Base-by-base conservation (phyloP, 2,888 invertebrate genomes). In the Charanyca ferruginea region DNA sequence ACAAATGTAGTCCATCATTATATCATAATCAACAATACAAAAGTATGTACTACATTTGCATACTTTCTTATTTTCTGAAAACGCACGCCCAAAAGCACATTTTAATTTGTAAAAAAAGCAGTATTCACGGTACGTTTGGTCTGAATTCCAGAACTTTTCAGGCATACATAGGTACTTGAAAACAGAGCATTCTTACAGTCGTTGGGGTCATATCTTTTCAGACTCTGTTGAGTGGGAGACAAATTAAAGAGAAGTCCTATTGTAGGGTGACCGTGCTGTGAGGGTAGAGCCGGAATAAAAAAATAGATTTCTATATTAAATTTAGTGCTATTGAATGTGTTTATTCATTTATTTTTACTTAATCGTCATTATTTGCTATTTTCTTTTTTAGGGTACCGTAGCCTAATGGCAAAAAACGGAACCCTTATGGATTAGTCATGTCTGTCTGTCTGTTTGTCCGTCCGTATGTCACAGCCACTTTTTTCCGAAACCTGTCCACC, bases 221-320 rank as follows among this genome's bases (percentile, higher is more conserved):
- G 81, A 84, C 86, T 84, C 86, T 89, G 85, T 83, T 68, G 86
- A 89, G 87, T 86, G 85, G 84, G 86, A 87, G 88, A 88, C 88
- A 90, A 91, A 91, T 91, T 90, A 90, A 89, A 90, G 85, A 85
- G 89, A 85, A 90, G 85, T 88, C 87, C 86, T 89, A 80, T 77
- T 77, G 81, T 84, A 77, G 64, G 76, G 83, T 85, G 80, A 79
- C 88, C 76, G 85, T 66, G 61, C 22, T 57, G 23, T 32, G 0
- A 3, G 6, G 6, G 4, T 3, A 1, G 0, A 57, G 11, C 16
- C 13, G 13, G 59, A 44, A 59, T 52, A 55, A 44, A 48, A 20
- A 23, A 16, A 9, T n/a, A 9, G 9, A 7, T 0, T 8, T 11
- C 9, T 1, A 18, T n/a, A 23, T 32, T 23, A 2, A 28, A 18